Evolutionary conservation across 2,888 invertebrate species (phyloP).

Genomic region (Schizaphis graminum): DNA sequence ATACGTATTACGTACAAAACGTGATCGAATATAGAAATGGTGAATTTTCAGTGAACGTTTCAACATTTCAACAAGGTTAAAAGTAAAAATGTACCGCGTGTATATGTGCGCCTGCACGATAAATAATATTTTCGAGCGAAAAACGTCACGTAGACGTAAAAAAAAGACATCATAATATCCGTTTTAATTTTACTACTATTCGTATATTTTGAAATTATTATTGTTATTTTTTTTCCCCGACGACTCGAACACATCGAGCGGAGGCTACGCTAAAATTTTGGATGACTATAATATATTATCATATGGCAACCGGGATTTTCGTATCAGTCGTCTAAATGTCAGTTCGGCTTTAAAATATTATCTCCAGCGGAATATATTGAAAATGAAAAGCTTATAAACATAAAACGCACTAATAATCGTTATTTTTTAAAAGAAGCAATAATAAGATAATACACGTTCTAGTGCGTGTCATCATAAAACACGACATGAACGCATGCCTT

Average conservation of each 20-base stretch:
- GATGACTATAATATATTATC: not conserved
- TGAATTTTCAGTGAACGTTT: not conserved
- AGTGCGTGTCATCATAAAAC: no score
- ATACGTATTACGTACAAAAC: not conserved
- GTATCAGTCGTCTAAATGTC: conserved; percentile 20
- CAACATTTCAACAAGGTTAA: not conserved
- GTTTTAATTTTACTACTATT: conserved; percentile 10
- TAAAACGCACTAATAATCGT: not conserved
- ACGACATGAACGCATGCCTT: no score
- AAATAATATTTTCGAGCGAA: not conserved
- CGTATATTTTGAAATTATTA: not conserved
- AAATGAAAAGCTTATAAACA: not conserved
- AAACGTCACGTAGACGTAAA: not conserved
- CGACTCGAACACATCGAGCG: not conserved
- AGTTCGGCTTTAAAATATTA: conserved; percentile 11
- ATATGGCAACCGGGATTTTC: conserved; percentile 13
- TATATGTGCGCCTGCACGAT: not conserved
- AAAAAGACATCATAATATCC: not conserved
- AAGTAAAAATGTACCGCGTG: not conserved
- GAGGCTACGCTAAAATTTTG: not conserved
- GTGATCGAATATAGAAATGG: not conserved
- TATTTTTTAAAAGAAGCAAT: not conserved
- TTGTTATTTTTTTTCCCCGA: not conserved
- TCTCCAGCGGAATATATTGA: not conserved
- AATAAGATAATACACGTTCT: not conserved